phyloP scores from a whole-genome alignment of 2,888 invertebrate species.

The Pteria penguin region DNA sequence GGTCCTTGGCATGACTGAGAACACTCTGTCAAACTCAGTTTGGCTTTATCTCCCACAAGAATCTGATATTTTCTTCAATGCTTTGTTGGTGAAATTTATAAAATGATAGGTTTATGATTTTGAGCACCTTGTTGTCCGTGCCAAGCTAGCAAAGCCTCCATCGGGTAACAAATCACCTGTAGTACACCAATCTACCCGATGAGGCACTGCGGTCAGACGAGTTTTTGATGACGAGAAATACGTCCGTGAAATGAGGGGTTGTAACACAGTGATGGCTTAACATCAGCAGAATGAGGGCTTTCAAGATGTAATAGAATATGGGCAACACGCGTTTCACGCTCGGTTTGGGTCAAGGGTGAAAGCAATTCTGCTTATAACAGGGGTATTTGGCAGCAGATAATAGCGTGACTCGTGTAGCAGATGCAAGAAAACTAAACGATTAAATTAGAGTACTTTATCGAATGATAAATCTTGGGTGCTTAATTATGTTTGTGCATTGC shows the following conservation, averaged over 20 bases:
- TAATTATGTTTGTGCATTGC: too few species aligned
- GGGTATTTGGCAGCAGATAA: too few species aligned
- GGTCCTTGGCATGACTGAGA: constrained; percentile 27
- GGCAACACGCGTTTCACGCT: neutral
- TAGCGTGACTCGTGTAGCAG: too few species aligned
- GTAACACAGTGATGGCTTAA: constrained; percentile 23
- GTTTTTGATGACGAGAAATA: constrained; percentile 5
- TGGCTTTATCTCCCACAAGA: constrained; percentile 23
- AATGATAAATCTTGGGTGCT: too few species aligned
- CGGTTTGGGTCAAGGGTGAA: neutral
- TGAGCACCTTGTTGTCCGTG: constrained; percentile 1
- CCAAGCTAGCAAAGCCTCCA: constrained; percentile 12
- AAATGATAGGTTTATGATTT: constrained; percentile 33
- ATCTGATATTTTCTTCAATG: constrained; percentile 17
- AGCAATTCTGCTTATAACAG: neutral
- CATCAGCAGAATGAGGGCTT: constrained; percentile 25
- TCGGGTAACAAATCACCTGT: constrained; percentile 24
- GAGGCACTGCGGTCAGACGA: neutral
- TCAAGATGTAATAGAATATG: constrained; percentile 24
- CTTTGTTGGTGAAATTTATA: constrained; percentile 30
- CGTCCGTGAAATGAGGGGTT: constrained; percentile 28
- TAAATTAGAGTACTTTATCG: too few species aligned
- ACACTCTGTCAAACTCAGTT: constrained; percentile 17
- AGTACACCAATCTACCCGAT: constrained; percentile 15
- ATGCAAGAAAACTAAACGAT: too few species aligned